Conservation (phyloP, 2,113 vertebrate genomes). For the Tyrannus savana region DNA sequence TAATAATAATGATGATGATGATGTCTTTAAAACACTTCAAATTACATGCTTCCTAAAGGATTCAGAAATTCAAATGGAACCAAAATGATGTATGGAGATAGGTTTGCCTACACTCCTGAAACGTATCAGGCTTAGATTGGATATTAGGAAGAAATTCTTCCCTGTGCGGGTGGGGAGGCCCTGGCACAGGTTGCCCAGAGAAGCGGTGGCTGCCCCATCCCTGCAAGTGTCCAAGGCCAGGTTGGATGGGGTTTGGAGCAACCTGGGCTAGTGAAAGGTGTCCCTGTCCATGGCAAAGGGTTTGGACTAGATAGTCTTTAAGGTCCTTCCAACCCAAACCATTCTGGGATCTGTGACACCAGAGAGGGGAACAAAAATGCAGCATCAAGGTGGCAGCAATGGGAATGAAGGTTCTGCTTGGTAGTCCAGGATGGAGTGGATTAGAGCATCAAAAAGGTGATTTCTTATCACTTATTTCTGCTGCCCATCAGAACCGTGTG, state of each 20-base stretch:
- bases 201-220: not conserved
- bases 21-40: not conserved
- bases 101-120: not conserved
- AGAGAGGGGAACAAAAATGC: not conserved
- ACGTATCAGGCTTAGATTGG: not conserved
- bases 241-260: not conserved
- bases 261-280: not conserved
- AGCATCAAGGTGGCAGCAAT: accelerated
- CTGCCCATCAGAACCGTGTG: not conserved
- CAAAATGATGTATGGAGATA: accelerated
- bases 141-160: not conserved
- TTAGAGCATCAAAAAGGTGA: not conserved
- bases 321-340: not conserved
- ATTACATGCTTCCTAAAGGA: accelerated
- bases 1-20: accelerated
- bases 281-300: not conserved
- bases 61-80: not conserved
- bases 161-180: not conserved
- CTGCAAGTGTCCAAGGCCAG: not conserved
- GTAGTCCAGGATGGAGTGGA: not conserved
- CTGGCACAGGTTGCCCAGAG: not conserved
- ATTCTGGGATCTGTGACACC: not conserved
- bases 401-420: accelerated
- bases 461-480: not conserved
- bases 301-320: accelerated